A percentile compares a stretch with the other conserved stretches of the same genome.
phyloP scores from a whole-genome alignment of 2,113 vertebrate genomes.

The Cercopithecus mona region DNA sequence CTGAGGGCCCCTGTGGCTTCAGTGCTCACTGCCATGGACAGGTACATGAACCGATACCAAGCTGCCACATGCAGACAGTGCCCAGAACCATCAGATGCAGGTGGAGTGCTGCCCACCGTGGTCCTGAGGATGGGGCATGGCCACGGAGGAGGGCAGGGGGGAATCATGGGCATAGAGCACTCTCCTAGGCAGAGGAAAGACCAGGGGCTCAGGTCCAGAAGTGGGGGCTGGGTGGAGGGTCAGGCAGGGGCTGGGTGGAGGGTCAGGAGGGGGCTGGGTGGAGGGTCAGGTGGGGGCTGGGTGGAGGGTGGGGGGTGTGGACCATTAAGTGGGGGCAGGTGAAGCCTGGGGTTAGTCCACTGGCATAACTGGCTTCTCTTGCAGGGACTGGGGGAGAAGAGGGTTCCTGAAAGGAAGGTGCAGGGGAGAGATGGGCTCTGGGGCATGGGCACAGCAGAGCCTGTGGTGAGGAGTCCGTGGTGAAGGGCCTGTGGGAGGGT shows the following conservation, averaged over 20 bases:
- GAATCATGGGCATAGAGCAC: not conserved
- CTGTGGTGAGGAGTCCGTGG: not conserved
- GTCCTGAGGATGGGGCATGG: accelerated
- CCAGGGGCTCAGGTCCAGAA: not conserved
- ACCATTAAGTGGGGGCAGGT: too few species aligned
- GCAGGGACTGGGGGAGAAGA: not conserved
- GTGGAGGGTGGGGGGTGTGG: too few species aligned
- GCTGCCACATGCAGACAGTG: accelerated
- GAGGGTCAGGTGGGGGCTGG: not conserved
- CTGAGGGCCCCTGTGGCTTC: accelerated
- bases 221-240: accelerated
- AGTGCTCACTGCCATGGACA: accelerated
- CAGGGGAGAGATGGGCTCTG: too few species aligned
- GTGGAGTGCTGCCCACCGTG: not conserved
- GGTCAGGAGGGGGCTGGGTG: too few species aligned
- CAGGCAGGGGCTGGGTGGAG: not conserved
- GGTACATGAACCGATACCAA: accelerated
- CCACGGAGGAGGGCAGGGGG: not conserved
- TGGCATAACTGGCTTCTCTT: not conserved
- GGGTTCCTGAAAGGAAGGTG: not conserved
- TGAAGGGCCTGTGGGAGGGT: not conserved
- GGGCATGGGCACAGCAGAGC: too few species aligned
- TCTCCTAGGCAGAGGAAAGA: not conserved
- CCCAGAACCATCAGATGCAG: accelerated
- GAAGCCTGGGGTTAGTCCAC: too few species aligned